phyloP scores from a whole-genome alignment of 92 coral and sea anemone species.

The Phymanthus crucifer region DNA sequence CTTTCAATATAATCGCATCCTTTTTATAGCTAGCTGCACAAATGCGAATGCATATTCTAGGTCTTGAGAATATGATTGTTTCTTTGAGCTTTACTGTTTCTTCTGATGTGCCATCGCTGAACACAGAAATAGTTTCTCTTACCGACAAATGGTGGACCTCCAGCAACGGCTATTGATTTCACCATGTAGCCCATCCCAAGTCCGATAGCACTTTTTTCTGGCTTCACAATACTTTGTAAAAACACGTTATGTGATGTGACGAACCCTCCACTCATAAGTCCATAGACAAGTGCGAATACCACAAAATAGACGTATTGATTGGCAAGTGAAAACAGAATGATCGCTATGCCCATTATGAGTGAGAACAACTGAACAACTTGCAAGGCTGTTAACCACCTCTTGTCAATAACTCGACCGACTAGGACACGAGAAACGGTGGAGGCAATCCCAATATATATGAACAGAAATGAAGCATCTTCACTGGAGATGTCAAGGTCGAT shows the following conservation, averaged over 20 bases:
- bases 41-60: too few species aligned
- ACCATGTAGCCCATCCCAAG: conserved; percentile 33
- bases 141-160: conserved; percentile 36
- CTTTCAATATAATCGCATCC: too few species aligned
- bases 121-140: too few species aligned
- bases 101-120: too few species aligned
- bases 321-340: not conserved
- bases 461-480: conserved; percentile 32
- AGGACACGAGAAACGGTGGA: conserved; percentile 30
- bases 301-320: conserved; percentile 20
- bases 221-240: conserved; percentile 13
- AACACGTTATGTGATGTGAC: conserved; percentile 18
- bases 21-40: too few species aligned
- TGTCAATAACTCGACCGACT: conserved; percentile 4
- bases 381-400: conserved; percentile 26
- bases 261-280: conserved; percentile 16
- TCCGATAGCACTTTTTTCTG: conserved; percentile 24
- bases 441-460: conserved; percentile 20
- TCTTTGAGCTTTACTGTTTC: too few species aligned
- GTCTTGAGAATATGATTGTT: too few species aligned
- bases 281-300: conserved; percentile 5
- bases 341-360: conserved; percentile 1
- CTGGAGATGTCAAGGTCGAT: conserved; percentile 28
- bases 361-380: conserved; percentile 12
- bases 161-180: conserved; percentile 11